Percentiles rank a stretch among this genome's conserved stretches.
phyloP scores from a whole-genome alignment of 2,888 invertebrate genomes.

The Helobdella robusta region DNA sequence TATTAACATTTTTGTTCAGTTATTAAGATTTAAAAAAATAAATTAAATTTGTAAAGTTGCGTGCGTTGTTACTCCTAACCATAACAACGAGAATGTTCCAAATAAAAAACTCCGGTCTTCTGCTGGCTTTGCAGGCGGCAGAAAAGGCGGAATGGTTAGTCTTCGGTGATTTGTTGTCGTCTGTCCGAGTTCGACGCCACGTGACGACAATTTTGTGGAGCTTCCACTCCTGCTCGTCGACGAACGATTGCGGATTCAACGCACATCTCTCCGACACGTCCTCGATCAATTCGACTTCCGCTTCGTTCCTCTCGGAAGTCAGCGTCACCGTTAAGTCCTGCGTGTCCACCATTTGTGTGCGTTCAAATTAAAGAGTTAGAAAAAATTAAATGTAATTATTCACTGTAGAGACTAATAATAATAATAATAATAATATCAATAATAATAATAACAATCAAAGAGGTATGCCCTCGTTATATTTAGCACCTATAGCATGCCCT shows the following conservation, averaged over 20 bases:
- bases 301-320: slow-evolving; percentile 16
- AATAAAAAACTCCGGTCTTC: slow-evolving; percentile 34
- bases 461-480: no score
- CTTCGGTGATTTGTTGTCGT: slow-evolving; percentile 29
- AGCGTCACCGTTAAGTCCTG: slow-evolving; percentile 30
- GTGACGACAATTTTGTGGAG: slow-evolving; percentile 39
- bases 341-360: no score
- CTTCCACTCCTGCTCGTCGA: slow-evolving; percentile 46
- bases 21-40: no score
- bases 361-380: no score
- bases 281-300: slow-evolving; percentile 23
- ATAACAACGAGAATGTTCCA: slow-evolving; percentile 36
- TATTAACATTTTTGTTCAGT: no score
- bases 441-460: no score
- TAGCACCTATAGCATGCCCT: no score
- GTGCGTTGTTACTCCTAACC: no score
- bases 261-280: slow-evolving; percentile 25
- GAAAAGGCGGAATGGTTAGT: slow-evolving; percentile 33
- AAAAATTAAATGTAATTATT: no score
- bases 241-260: slow-evolving; percentile 37
- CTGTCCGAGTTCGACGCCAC: slow-evolving; percentile 22
- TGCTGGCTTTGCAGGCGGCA: slow-evolving; percentile 34
- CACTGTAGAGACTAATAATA: no score
- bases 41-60: no score
- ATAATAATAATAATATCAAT: no score